Base-by-base conservation (phyloP, 1,140 invertebrate species). In the Formica exsecta region DNA sequence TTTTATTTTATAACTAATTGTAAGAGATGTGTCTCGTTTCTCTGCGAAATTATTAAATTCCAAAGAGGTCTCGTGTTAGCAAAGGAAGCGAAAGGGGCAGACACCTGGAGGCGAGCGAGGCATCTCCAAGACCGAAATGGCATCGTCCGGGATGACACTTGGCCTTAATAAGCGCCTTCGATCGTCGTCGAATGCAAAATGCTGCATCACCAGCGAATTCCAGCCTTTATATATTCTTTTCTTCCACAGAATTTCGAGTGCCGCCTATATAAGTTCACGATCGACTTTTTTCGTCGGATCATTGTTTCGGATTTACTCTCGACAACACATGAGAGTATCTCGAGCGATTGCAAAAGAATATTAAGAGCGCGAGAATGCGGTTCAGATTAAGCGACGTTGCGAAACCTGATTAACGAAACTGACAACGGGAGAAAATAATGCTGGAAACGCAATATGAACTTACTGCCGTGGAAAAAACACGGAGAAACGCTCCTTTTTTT, bases 151-250 rank as follows among this genome's bases (percentile, higher is more conserved):
- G 38, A 88, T 88, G 92, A 92, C 87, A 92, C 93, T 93, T 94
- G 93, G 92, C 93, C 93, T 93, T 93, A 94, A 94, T 94, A 93
- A 94, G 90, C 64, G 76, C 75, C 87, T 93, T 93, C 92, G 93
- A 93, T 92, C 91, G 81, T 90, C 66, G 83, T 77, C 79, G 85
- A 86, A 87, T 85, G 77, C 64, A 89, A 89, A 73, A 41, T 83
- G 68, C 79, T 83, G 68, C 79, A 83, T 62, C 68, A 48, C 38
- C 54, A 73, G 79, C 54, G 32, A 73, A 13, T 22, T 29, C 29
- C 32, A 32, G 22, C 22, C 22, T 81, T 61, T 57, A 25, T 44
- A 32, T 54, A 19, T 44, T 7, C 25, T 62, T 16, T 48, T 29
- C 41, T 22, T 9, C 57, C 51, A 48, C 54, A 61, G 62, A 83